Evolutionary conservation across 2,113 vertebrate genomes (phyloP), one percentile per base, ranked within the genome.

Genomic region (Nannobrachium achirus): DNA sequence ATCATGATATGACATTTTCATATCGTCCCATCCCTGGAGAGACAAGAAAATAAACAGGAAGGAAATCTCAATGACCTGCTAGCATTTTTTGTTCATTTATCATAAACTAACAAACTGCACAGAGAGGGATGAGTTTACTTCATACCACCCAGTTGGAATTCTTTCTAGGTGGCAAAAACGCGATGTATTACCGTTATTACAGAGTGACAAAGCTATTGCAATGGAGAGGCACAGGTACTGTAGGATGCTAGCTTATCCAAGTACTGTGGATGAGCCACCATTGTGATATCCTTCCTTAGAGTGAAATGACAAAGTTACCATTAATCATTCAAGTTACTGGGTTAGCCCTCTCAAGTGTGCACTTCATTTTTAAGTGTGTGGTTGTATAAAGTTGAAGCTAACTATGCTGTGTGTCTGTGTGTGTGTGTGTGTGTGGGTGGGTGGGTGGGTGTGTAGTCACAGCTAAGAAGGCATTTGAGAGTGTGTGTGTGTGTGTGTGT

Each of bases 401-500:
- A 5, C 25, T 52, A 2, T 25, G 67, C 45, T 72, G 62, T 72
- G 65, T 52, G 41, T 56, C 42, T 51, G 56, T 56, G 51, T 40
- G 69, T 67, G 38, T 49, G 44, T 9, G 45, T 49, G 14, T 20
- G 18, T 38, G 44, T 63, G 60, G 38, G 39, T 61, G 66, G 53
- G 58, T 42, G 38, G 13, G 3, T 33, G 6, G 44, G 71, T 25
- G 50, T 73, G 40, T 38, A 46, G 65, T 65, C 74, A 71, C 64
- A 66, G 50, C 56, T 74, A 52, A 65, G 75, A 78, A 13, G 16
- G 25, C 55, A 63, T 85, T 80, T 74, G 71, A 79, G 70, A n/a
- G n/a, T 49, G 69, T 63, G 67, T 40, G 69, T 56, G 58, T 42
- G 38, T 19, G 3, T 33, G 6, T 53, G 71, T 25, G 50, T 73